Evolutionary conservation across 1,140 invertebrate genomes (phyloP).

Genomic region (Coelopa frigida): DNA sequence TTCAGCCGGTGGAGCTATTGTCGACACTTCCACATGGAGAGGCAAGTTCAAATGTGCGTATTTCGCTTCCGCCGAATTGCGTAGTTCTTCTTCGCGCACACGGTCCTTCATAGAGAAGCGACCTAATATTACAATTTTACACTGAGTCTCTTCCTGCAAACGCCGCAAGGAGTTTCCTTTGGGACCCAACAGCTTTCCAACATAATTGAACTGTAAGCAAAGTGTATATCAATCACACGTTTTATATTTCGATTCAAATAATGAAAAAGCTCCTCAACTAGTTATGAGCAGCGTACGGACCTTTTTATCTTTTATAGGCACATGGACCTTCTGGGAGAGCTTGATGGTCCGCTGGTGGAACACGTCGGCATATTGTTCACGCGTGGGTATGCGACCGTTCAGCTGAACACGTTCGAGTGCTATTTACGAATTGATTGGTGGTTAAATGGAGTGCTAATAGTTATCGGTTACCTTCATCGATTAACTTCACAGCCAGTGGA

Average conservation of each 20-base stretch:
- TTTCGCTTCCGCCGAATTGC: conserved; percentile 81
- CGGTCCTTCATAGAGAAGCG: conserved; percentile 93
- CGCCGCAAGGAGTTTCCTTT: conserved; percentile 89
- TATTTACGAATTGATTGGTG: conserved; percentile 34
- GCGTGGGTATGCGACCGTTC: conserved; percentile 51
- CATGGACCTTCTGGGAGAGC: conserved; percentile 74
- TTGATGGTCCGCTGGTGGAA: conserved; percentile 80
- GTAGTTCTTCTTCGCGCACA: conserved; percentile 80
- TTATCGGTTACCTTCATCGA: conserved; percentile 38
- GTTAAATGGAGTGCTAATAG: no score
- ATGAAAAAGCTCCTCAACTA: no score
- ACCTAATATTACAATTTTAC: conserved; percentile 91
- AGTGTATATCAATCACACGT: conserved; percentile 20
- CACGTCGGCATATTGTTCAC: conserved; percentile 73
- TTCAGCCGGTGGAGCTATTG: conserved; percentile 81
- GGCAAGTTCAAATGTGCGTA: conserved; percentile 89
- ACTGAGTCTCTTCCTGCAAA: conserved; percentile 92
- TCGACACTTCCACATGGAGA: conserved; percentile 87
- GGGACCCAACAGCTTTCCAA: conserved; percentile 87
- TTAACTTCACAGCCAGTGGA: conserved; percentile 39
- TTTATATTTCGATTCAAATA: no score
- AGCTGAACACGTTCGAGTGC: conserved; percentile 57
- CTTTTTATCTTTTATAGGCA: conserved; percentile 84
- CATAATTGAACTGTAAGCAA: conserved; percentile 78
- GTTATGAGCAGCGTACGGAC: conserved; percentile 43